A percentile compares a stretch with the other conserved stretches of the same genome.
phyloP scores from a whole-genome alignment of 2,888 invertebrate genomes.

The Sipha maydis region DNA sequence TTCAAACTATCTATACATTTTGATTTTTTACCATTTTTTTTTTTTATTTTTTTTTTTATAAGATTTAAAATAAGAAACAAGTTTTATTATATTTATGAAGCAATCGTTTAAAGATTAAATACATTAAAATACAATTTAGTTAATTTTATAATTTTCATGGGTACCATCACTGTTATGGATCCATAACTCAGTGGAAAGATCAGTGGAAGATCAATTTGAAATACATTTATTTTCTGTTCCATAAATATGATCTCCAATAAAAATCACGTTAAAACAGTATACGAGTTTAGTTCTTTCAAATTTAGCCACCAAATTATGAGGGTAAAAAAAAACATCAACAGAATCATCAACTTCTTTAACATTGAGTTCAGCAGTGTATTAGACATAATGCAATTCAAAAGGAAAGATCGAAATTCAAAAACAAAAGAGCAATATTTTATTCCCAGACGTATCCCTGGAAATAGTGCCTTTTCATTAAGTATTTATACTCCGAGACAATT shows the following conservation, averaged over 20 bases:
- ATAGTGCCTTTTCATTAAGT: conserved; percentile 43
- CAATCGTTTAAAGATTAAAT: too few species aligned
- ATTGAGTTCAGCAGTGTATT: not conserved
- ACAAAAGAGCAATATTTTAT: conserved; percentile 51
- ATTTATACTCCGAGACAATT: conserved; percentile 41
- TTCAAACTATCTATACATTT: too few species aligned
- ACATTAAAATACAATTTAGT: too few species aligned
- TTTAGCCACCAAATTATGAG: not conserved
- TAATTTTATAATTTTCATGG: too few species aligned
- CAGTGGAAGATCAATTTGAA: not conserved
- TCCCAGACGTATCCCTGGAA: conserved; percentile 21
- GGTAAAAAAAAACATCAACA: not conserved
- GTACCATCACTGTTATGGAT: too few species aligned
- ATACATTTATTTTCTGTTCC: not conserved
- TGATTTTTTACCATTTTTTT: too few species aligned
- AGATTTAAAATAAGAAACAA: too few species aligned
- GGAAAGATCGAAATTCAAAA: conserved; percentile 32
- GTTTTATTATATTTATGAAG: too few species aligned
- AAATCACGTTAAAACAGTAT: not conserved
- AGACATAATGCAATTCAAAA: conserved; percentile 2
- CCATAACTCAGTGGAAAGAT: too few species aligned
- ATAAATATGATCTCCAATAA: not conserved
- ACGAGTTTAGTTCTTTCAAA: conserved; percentile 5
- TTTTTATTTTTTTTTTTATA: too few species aligned
- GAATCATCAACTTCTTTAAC: conserved; percentile 3